Evolutionary conservation across 2,113 vertebrate species (phyloP), one percentile per base, ranked within the genome.

Genomic region (Chitala chitala): DNA sequence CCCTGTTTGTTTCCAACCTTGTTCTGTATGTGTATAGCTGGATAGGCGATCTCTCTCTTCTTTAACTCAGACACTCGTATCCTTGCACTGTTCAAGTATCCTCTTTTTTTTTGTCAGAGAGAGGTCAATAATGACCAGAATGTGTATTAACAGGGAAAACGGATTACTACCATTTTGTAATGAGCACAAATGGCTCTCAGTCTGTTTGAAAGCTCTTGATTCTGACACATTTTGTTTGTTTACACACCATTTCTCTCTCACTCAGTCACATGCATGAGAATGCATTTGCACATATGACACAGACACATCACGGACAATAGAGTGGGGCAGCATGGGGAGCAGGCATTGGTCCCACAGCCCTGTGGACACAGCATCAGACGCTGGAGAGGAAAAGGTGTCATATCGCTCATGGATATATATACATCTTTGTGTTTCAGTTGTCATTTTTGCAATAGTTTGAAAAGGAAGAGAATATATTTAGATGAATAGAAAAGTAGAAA

Each of bases 381-480:
- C n/a, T n/a, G 24, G 13, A 69, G 12, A 22, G 46, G 51, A 26
- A 51, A 33, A 46, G 26, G 26, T 22, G 0, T 20, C n/a, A n/a
- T n/a, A n/a, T n/a, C n/a, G 44, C 22, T 69, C 13, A 53, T 68
- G 4, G 44, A n/a, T 17, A n/a, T 53, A 33, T 22, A 0, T 58
- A 1, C 22, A 42, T 54, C 15, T 71, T n/a, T 38, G 22, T 24
- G 50, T 53, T 71, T 38, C n/a, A 9, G 9, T 31, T 15, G 0
- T 7, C 2, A 78, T 78, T 75, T 75, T 74, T 64, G 53, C 68
- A 74, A 77, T 78, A 84, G 78, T 82, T 55, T n/a, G n/a, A n/a
- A 65, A 56, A 79, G 69, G 26, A 48, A 82, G 71, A 83, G 63
- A 71, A 76, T 75, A 80, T 81, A 64, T 73, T 73, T 17, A 83